A percentile compares a stretch with the other conserved stretches of the same genome.
Conservation (phyloP, 2,797 vertebrate species). For the Gymnocypris eckloni region DNA sequence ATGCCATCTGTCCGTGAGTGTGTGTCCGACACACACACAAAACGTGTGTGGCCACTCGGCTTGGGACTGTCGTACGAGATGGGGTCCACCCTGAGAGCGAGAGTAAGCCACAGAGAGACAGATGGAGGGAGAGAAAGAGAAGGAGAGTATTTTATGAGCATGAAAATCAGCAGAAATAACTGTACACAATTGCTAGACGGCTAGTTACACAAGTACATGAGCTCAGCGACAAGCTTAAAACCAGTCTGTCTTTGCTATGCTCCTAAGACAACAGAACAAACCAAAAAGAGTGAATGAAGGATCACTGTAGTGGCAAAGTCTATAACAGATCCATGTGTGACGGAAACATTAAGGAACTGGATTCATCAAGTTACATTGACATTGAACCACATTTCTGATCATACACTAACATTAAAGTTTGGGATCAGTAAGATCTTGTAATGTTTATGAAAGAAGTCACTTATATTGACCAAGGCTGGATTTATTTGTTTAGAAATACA, state of each 20-base stretch:
- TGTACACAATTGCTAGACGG: not conserved
- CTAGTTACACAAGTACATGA: not conserved
- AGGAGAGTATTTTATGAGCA: not conserved
- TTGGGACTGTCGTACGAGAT: constrained; percentile 96
- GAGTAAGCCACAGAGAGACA: constrained; percentile 37
- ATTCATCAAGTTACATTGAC: not conserved
- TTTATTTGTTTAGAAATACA: not conserved
- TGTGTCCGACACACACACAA: constrained; percentile 97
- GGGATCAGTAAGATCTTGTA: not conserved
- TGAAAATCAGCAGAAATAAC: not conserved
- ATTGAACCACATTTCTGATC: not conserved
- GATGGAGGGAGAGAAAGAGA: constrained; percentile 17
- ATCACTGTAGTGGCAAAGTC: not conserved
- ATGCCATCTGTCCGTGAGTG: constrained; percentile 98
- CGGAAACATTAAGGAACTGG: not conserved
- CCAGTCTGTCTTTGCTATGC: not conserved
- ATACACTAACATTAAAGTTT: not conserved
- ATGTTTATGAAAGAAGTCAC: not conserved
- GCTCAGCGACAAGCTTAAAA: not conserved
- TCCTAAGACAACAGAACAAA: not conserved
- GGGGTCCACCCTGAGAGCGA: constrained; percentile 79
- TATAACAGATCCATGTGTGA: not conserved
- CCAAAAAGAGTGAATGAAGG: not conserved
- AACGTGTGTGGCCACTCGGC: constrained; percentile 95
- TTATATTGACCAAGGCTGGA: not conserved